phyloP scores from a whole-genome alignment of 2,797 vertebrate genomes.

The Ispidina picta region DNA sequence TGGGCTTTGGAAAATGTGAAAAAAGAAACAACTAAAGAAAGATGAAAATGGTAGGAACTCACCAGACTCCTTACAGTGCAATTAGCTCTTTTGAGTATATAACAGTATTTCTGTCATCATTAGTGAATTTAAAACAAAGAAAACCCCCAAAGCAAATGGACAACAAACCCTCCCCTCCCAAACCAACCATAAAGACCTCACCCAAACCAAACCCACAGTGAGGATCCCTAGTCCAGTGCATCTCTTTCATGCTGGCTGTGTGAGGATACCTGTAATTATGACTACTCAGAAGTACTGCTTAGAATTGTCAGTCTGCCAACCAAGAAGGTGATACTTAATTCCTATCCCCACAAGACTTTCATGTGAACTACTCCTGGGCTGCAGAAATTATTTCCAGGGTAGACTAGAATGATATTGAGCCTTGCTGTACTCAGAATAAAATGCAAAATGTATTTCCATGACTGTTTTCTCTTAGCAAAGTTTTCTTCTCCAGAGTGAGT shows the following conservation, averaged over 20 bases:
- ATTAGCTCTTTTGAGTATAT: neutral
- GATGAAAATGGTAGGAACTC: neutral
- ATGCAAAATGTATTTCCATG: neutral
- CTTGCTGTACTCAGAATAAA: neutral
- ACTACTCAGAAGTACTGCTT: neutral
- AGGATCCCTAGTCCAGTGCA: neutral
- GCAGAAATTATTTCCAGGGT: neutral
- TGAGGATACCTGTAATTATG: neutral
- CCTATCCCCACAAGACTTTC: neutral
- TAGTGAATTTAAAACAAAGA: neutral
- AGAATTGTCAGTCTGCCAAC: neutral
- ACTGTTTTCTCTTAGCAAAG: neutral
- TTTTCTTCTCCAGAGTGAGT: neutral
- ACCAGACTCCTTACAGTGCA: neutral
- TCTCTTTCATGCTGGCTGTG: neutral
- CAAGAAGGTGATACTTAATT: neutral
- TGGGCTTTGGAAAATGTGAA: neutral
- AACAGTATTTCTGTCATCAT: neutral
- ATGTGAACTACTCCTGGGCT: neutral
- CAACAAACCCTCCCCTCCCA: too few species aligned
- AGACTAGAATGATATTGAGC: neutral
- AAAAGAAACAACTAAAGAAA: neutral
- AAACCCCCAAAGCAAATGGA: neutral
- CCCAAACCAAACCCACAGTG: neutral
- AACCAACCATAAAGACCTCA: too few species aligned